Base-by-base conservation (phyloP, 2,888 invertebrate species). In the Scaptodrosophila latifasciaeformis region DNA sequence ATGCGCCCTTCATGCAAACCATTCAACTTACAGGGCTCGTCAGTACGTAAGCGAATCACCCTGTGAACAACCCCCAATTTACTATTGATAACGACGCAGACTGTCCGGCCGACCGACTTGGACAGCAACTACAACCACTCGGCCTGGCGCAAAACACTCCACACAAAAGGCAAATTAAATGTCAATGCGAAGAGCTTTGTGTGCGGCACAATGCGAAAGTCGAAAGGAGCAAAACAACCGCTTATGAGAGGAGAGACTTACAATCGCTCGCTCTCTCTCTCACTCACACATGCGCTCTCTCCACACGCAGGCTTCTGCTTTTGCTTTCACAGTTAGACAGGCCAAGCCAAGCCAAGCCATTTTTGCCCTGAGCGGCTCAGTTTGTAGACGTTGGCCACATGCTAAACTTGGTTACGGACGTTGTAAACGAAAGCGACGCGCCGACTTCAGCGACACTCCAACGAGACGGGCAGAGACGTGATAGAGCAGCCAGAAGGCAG, bases 151-250 rank as follows among this genome's bases (percentile, higher is more conserved):
- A 44, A 30, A 10, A 15, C 48, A 48, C 57, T 34, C 18, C 35
- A 39, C 31, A 40, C 24, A 31, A 49, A 44, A 61, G 27, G 18
- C 47, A 57, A 57, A 47, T 62, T 59, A 45, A 65, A 67, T 66
- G 67, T 67, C 66, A 67, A 66, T 63, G 70, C 54, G 57, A 68
- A 67, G 68, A 68, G 67, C 54, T 47, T 53, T 53, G 24, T 13
- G n/a, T n/a, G 37, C 24, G 31, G 18, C 19, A 45, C 45, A 45
- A 45, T 15, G 45, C 45, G 31, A 21, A 31, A 9, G 43, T 10
- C 12, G 19, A 17, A 49, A 29, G 49, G 31, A 21, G n/a, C 21
- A 34, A 34, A 13, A 15, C 27, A 30, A 21, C 21, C 30, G n/a
- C 40, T 19, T 18, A 19, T 39, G 13, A 9, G 21, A 10, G 21